phyloP scores from a whole-genome alignment of 2,113 vertebrate genomes.

The Serilophus lunatus region DNA sequence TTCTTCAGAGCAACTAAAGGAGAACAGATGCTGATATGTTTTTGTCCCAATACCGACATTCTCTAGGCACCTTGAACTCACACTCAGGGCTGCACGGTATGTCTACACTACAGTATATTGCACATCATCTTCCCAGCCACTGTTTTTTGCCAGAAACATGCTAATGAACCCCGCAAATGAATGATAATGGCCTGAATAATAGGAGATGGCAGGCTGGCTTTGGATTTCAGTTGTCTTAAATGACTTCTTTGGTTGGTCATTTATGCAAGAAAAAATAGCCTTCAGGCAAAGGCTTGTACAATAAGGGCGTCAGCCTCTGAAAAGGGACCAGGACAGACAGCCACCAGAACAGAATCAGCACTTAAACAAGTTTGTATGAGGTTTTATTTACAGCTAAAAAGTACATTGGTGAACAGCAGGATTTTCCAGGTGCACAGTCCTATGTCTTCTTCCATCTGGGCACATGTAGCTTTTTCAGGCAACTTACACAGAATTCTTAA shows the following conservation, averaged over 20 bases:
- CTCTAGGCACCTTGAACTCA: not conserved
- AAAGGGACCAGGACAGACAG: not conserved
- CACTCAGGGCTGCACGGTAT: not conserved
- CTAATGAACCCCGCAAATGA: not conserved
- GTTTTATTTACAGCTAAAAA: not conserved
- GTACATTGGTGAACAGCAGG: rapidly evolving
- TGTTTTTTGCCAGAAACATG: not conserved
- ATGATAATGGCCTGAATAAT: not conserved
- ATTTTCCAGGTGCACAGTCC: not conserved
- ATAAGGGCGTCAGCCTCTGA: not conserved
- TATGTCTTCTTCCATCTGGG: not conserved
- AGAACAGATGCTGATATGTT: not conserved
- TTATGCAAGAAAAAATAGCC: not conserved
- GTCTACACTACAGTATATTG: not conserved
- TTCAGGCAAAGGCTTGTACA: not conserved
- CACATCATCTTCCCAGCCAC: not conserved
- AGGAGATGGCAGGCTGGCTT: not conserved
- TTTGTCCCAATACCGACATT: not conserved
- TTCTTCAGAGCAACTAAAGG: not conserved
- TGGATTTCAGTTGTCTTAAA: not conserved
- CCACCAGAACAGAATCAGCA: not conserved
- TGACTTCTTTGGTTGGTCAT: not conserved
- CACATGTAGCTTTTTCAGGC: not conserved
- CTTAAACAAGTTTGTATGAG: not conserved
- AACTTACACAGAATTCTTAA: not conserved